phyloP scores from a whole-genome alignment of 2,797 vertebrate species.

The Octomys mimax region DNA sequence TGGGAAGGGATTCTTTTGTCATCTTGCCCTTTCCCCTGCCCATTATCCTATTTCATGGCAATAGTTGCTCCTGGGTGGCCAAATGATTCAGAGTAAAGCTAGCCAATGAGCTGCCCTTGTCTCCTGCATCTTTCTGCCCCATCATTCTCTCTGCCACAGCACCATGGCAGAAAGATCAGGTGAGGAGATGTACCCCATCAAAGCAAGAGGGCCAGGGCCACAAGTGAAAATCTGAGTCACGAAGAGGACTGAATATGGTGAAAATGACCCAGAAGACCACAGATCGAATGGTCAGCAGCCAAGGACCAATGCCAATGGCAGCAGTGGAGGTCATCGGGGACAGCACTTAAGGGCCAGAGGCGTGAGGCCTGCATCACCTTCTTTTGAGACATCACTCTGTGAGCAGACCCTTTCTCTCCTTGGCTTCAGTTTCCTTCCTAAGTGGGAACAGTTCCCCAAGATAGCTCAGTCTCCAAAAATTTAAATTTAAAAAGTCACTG shows the following conservation, averaged over 20 bases:
- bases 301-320: neutral
- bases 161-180: neutral
- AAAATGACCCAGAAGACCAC: conserved; percentile 5
- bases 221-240: neutral
- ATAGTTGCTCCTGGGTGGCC: conserved; percentile 15
- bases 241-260: neutral
- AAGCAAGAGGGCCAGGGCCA: neutral
- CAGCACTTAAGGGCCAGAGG: neutral
- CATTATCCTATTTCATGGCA: conserved; percentile 11
- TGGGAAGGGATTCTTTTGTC: conserved; percentile 42
- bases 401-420: neutral
- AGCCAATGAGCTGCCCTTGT: neutral
- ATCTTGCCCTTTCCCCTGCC: conserved; percentile 1
- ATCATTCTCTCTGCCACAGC: neutral
- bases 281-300: neutral
- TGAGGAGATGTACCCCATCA: neutral
- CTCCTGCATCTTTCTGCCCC: neutral
- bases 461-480: conserved; percentile 23
- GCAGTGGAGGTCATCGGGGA: neutral
- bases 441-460: neutral
- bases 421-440: neutral
- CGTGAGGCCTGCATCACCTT: neutral
- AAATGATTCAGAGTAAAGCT: neutral
- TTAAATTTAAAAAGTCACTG: conserved; percentile 12
- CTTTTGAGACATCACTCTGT: neutral